Evolutionary conservation across 2,888 invertebrate species (phyloP).

Genomic region (Cacoxenus indagator): DNA sequence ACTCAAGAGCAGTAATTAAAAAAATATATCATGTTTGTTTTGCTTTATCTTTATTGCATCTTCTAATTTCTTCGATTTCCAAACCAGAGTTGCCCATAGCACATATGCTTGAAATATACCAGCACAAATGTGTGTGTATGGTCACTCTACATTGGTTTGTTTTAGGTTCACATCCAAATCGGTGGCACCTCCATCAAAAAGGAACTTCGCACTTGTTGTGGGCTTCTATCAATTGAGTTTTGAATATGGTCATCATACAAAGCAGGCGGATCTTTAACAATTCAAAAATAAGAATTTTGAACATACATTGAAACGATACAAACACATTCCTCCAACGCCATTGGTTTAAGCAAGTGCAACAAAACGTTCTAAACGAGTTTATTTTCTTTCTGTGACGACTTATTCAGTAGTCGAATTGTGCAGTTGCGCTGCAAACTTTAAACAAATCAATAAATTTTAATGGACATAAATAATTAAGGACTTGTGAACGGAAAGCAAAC

Average conservation of each 20-base stretch:
- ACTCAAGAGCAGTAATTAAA: too few species aligned
- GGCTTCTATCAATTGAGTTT: too few species aligned
- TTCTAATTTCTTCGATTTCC: neutral
- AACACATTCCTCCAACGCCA: constrained; percentile 39
- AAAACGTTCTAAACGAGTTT: constrained; percentile 6
- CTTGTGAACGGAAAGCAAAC: neutral
- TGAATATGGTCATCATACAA: too few species aligned
- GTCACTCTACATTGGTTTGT: neutral
- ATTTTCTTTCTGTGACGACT: neutral
- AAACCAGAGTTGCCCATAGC: too few species aligned
- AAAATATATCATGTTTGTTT: neutral
- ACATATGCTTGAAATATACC: too few species aligned
- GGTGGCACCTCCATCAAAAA: neutral
- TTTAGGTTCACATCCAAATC: neutral
- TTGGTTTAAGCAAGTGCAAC: neutral
- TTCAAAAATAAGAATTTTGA: neutral
- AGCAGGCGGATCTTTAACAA: too few species aligned
- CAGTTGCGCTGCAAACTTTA: neutral
- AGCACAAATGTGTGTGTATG: too few species aligned
- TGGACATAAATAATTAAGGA: neutral
- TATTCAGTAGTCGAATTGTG: neutral
- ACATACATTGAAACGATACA: neutral
- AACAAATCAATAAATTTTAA: constrained; percentile 15
- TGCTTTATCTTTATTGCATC: neutral
- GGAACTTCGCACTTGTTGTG: constrained; percentile 5